Evolutionary conservation across 2,797 vertebrate species (phyloP).

Genomic region (Coracias cyanogaster): DNA sequence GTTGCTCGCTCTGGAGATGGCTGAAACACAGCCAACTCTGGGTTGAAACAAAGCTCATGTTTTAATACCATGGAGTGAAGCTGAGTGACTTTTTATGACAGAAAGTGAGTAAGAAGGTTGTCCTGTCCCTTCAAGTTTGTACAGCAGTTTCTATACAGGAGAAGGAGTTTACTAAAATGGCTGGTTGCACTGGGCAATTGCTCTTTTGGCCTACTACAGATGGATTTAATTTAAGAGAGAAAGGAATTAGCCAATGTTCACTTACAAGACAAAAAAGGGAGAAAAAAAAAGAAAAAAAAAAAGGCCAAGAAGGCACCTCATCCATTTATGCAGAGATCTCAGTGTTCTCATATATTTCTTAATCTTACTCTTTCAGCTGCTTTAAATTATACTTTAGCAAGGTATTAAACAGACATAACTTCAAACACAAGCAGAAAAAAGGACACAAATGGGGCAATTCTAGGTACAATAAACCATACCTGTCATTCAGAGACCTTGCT

Average conservation of each 20-base stretch:
- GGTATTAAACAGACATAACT: slow-evolving; percentile 61
- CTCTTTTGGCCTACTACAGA: background rate
- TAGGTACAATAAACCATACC: slow-evolving; percentile 38
- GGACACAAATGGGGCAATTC: slow-evolving; percentile 31
- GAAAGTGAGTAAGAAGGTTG: background rate
- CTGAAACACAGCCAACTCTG: background rate
- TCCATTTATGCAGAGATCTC: background rate
- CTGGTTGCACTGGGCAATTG: background rate
- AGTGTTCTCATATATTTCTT: slow-evolving; percentile 18
- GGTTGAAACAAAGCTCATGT: background rate
- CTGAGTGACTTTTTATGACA: background rate
- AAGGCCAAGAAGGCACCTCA: background rate
- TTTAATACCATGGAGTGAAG: background rate
- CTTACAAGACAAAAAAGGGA: background rate
- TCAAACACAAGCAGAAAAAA: slow-evolving; percentile 21
- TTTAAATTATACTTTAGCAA: slow-evolving; percentile 49
- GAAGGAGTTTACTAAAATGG: background rate
- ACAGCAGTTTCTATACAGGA: background rate
- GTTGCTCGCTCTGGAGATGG: background rate
- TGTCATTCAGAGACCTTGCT: slow-evolving; percentile 28
- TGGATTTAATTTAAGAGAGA: background rate
- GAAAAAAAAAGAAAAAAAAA: background rate
- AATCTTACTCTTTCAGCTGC: slow-evolving; percentile 5
- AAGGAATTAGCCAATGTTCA: background rate
- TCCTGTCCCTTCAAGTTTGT: background rate